Base-by-base conservation (phyloP, 2,113 vertebrate species). In the Murina feae region DNA sequence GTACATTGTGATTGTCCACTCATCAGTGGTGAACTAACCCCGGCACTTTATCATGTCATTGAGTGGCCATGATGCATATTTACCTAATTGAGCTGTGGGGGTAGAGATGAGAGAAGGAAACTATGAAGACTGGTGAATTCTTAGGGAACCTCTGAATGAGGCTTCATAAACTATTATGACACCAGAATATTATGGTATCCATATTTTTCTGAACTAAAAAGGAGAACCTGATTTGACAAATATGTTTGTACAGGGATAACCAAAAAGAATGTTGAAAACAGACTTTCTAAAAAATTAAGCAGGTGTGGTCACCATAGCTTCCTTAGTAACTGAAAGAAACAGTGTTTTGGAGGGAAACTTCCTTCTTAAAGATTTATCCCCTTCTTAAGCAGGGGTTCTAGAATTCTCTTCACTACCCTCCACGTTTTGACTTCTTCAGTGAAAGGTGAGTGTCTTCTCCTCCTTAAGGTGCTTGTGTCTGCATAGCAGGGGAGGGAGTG, bases 151-250 rank as follows among this genome's bases (percentile, higher is more conserved):
- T 80, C 74, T 79, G 51, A 51, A 20, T 66, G 37, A 80, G 9
- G 3, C n/a, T 79, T 71, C 32, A 35, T 82, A 58, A 94, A 53
- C 86, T 71, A 75, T 23, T 58, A 58, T 28, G 55, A 58, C 23
- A 58, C 55, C 76, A 49, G 35, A 74, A 44, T 82, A 86, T 81
- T 68, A 37, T 71, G 10, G 4, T 81, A 13, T 23, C 21, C 12
- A 58, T 17, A 30, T 71, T 84, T 96, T 86, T 91, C 81, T 92
- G 35, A 92, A 84, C 42, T 60, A 72, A 69, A 90, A 95, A 75
- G 42, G 8, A 66, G 47, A 16, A 55, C 9, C 23, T 32, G 44
- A 32, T 85, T 83, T 65, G 58, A 60, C n/a, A 93, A 18, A 47
- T 10, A 49, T 44, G 32, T 78, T 86, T 63, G 0, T n/a, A 37